Percentiles rank a stretch among this genome's conserved stretches.
phyloP scores from a whole-genome alignment of 2,888 invertebrate genomes.

The Nemurella pictetii region DNA sequence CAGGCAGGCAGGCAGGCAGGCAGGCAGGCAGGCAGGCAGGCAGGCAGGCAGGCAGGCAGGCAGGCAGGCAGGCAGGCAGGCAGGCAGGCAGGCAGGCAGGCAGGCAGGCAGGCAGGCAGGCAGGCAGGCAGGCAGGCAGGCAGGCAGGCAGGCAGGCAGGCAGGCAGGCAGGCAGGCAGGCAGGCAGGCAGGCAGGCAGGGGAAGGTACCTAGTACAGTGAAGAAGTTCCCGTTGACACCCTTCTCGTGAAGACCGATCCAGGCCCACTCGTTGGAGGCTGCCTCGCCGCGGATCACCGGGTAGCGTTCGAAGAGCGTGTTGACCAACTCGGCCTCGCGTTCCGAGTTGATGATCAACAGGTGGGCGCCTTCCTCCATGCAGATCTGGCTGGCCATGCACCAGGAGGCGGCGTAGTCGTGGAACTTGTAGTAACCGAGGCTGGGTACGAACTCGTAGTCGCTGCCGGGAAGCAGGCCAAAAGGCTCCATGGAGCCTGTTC shows the following conservation, averaged over 20 bases:
- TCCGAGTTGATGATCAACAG: background rate
- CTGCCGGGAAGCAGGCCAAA: background rate
- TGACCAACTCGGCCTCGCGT: background rate
- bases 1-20: no score
- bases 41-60: no score
- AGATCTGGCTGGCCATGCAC: background rate
- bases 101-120: no score
- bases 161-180: no score
- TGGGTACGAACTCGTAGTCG: background rate
- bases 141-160: no score
- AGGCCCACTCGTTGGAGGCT: background rate
- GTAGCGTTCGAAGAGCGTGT: background rate
- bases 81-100: no score
- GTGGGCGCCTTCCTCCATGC: background rate
- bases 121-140: no score
- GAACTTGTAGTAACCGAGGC: background rate
- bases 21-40: no score
- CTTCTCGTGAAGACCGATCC: conserved; percentile 6
- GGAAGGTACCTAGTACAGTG: background rate
- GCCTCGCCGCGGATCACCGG: background rate
- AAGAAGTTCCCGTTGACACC: background rate
- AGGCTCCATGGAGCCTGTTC: background rate
- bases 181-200: no score
- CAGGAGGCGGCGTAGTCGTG: background rate
- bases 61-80: no score